phyloP scores from a whole-genome alignment of 2,797 vertebrate species.

The Macropus fuliginosus region DNA sequence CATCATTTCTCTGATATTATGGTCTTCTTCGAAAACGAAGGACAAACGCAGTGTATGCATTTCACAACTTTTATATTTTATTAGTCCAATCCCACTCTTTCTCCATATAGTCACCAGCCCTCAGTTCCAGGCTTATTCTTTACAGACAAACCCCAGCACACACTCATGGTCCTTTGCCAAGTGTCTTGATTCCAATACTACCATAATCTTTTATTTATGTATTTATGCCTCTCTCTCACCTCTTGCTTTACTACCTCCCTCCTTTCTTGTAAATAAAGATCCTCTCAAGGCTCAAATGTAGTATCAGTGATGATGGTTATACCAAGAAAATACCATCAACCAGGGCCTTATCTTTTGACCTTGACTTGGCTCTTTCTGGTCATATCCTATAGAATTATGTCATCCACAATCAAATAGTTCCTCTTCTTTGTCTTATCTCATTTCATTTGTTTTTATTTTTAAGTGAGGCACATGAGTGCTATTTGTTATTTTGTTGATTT shows the following conservation, averaged over 20 bases:
- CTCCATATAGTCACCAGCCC: background rate
- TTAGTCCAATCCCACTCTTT: background rate
- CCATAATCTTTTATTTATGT: background rate
- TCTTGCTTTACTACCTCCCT: background rate
- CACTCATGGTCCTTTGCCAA: background rate
- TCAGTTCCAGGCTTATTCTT: background rate
- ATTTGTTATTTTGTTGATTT: background rate
- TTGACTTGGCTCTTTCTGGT: background rate
- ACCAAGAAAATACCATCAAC: background rate
- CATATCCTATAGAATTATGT: background rate
- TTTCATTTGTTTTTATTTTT: background rate
- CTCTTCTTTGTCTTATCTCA: background rate
- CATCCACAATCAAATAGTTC: background rate
- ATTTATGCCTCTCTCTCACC: background rate
- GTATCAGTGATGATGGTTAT: background rate
- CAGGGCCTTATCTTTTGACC: background rate
- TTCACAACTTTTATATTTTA: background rate
- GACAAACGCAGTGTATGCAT: background rate
- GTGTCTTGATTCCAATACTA: background rate
- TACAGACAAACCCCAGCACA: background rate
- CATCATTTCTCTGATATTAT: too few species aligned
- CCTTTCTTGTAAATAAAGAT: background rate
- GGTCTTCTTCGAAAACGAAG: too few species aligned
- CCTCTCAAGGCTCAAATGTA: background rate
- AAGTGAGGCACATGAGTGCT: background rate